Evolutionary conservation across 2,797 vertebrate genomes (phyloP).

Genomic region (Xerus rutilus): DNA sequence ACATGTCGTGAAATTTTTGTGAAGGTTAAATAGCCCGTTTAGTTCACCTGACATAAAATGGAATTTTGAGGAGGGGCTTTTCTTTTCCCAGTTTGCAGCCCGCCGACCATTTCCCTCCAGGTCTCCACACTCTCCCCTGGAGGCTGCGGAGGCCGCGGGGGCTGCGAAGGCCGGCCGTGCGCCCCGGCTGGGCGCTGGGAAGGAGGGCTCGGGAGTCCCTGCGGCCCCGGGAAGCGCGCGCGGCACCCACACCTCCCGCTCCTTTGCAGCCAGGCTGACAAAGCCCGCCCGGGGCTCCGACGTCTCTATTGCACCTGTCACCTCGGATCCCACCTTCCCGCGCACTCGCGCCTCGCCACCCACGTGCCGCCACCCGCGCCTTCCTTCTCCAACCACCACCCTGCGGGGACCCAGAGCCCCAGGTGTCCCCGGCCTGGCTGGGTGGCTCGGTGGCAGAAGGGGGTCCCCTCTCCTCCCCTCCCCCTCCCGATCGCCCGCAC

Average conservation of each 20-base stretch:
- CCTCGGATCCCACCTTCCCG: background rate
- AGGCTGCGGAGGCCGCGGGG: too few species aligned
- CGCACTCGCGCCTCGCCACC: background rate
- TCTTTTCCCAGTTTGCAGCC: background rate
- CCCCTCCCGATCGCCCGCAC: background rate
- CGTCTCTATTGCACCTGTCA: conserved; percentile 59
- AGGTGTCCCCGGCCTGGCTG: background rate
- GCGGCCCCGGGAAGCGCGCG: too few species aligned
- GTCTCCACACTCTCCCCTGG: background rate
- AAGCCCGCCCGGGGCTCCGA: background rate
- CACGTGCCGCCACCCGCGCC: background rate
- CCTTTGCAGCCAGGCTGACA: background rate
- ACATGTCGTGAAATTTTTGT: rapidly evolving
- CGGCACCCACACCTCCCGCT: too few species aligned
- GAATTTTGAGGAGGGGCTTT: background rate
- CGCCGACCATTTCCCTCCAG: background rate
- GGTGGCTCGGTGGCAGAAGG: background rate
- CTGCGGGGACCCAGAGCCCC: background rate
- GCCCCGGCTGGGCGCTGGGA: too few species aligned
- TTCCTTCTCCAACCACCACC: background rate
- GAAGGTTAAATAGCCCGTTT: background rate
- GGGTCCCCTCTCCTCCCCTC: too few species aligned
- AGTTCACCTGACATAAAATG: background rate
- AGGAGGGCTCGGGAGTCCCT: too few species aligned
- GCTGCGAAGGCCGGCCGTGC: too few species aligned